phyloP scores from a whole-genome alignment of 2,888 invertebrate species.

The Atrina japonica region DNA sequence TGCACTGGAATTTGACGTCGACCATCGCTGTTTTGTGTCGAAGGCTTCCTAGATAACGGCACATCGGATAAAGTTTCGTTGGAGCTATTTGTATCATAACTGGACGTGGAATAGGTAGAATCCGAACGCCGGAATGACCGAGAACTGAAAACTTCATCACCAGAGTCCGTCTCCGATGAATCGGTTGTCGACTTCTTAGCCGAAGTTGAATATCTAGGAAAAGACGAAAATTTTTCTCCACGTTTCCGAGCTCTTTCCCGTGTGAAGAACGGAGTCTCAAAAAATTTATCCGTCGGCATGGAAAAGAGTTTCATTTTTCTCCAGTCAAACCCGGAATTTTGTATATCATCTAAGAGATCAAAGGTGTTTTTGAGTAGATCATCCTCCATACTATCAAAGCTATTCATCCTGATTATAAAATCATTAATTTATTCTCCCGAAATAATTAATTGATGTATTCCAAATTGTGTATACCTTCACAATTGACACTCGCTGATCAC shows the following conservation, averaged over 20 bases:
- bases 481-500: no score
- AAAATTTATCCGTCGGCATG: conserved; percentile 34
- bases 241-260: conserved; percentile 10
- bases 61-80: conserved; percentile 39
- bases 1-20: conserved; percentile 27
- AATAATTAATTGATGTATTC: no score
- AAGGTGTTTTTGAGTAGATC: conserved; percentile 39
- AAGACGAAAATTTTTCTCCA: conserved; percentile 20
- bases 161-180: conserved; percentile 29
- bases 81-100: conserved; percentile 41
- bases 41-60: background rate
- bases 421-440: no score
- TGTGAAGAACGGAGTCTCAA: conserved; percentile 34
- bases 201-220: conserved; percentile 26
- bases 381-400: conserved; percentile 36
- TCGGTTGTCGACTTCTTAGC: conserved; percentile 15
- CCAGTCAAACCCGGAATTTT: conserved; percentile 37
- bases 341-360: conserved; percentile 40
- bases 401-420: conserved; percentile 26
- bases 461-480: no score
- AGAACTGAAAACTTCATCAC: conserved; percentile 32
- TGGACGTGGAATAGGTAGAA: conserved; percentile 42
- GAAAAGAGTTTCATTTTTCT: conserved; percentile 36
- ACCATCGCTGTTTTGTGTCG: background rate
- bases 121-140: conserved; percentile 36